Evolutionary conservation across 2,113 vertebrate species (phyloP).

Genomic region (Etia nguti): DNA sequence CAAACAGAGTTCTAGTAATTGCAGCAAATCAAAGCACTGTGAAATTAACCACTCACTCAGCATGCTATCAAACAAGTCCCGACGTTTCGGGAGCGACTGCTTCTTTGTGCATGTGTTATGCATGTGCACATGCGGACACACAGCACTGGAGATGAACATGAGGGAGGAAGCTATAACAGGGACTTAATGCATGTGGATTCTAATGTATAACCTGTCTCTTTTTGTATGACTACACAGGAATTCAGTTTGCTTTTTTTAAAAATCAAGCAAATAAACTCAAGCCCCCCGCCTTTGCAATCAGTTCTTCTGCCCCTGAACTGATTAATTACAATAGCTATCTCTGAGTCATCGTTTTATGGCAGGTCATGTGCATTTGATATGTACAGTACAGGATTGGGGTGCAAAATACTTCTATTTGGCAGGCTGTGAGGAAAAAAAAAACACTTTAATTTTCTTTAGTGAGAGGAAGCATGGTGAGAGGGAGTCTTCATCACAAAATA

Average conservation of each 20-base stretch:
- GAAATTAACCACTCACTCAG: conserved; percentile 61
- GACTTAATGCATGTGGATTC: conserved; percentile 6
- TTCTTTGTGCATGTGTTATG: conserved; percentile 1
- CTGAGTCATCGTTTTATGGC: conserved; percentile 33
- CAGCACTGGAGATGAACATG: not conserved
- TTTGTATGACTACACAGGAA: conserved; percentile 22
- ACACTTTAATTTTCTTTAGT: conserved; percentile 19
- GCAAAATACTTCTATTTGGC: conserved; percentile 68
- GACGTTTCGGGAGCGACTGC: conserved; percentile 7
- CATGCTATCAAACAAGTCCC: conserved; percentile 56
- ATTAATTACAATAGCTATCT: not conserved
- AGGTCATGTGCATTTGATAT: conserved; percentile 69
- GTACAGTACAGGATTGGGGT: conserved; percentile 67
- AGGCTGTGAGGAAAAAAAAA: conserved; percentile 53
- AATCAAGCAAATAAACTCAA: not conserved
- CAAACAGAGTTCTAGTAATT: conserved; percentile 53
- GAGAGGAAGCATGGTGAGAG: conserved; percentile 64
- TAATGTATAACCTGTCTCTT: conserved; percentile 25
- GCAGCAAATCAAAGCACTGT: conserved; percentile 63
- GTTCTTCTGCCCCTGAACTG: conserved; percentile 21
- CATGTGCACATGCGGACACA: not conserved
- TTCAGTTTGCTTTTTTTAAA: conserved; percentile 7
- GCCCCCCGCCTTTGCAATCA: conserved; percentile 14
- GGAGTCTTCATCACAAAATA: conserved; percentile 69
- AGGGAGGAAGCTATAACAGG: conserved; percentile 7